phyloP scores from a whole-genome alignment of 2,888 invertebrate species.

The Odontocolon sp. region DNA sequence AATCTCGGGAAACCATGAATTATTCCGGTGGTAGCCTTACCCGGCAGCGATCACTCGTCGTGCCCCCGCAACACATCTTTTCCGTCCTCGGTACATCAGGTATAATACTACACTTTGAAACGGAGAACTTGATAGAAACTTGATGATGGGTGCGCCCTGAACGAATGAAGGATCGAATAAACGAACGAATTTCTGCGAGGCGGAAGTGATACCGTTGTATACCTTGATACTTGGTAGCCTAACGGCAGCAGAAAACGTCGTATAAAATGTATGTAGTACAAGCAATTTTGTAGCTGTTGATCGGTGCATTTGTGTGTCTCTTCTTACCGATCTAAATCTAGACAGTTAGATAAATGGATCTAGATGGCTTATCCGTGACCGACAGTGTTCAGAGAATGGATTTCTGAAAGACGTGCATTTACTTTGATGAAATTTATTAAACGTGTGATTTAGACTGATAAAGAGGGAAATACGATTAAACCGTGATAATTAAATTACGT shows the following conservation, averaged over 20 bases:
- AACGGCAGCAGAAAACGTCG: no score
- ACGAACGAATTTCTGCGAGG: conserved; percentile 37
- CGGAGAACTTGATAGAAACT: conserved; percentile 50
- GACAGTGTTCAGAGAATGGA: background rate
- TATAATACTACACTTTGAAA: conserved; percentile 20
- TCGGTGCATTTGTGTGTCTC: conserved; percentile 8
- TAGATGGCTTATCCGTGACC: background rate
- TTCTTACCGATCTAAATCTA: conserved; percentile 8
- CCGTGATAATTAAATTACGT: no score
- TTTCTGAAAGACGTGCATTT: no score
- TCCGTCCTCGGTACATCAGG: conserved; percentile 5
- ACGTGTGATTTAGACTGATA: no score
- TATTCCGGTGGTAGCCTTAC: conserved; percentile 36
- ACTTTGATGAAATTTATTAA: no score
- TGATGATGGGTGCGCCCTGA: conserved; percentile 43
- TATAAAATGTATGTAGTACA: no score
- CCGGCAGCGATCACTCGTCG: conserved; percentile 30
- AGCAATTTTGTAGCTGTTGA: no score
- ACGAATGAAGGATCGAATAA: conserved; percentile 41
- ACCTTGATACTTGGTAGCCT: no score
- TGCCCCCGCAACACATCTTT: conserved; percentile 42
- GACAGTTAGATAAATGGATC: conserved; percentile 7
- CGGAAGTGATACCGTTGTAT: conserved; percentile 39
- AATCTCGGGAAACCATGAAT: conserved; percentile 48
- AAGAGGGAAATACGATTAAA: no score